phyloP scores from a whole-genome alignment of 2,888 invertebrate species.

The Oligia latruncula region DNA sequence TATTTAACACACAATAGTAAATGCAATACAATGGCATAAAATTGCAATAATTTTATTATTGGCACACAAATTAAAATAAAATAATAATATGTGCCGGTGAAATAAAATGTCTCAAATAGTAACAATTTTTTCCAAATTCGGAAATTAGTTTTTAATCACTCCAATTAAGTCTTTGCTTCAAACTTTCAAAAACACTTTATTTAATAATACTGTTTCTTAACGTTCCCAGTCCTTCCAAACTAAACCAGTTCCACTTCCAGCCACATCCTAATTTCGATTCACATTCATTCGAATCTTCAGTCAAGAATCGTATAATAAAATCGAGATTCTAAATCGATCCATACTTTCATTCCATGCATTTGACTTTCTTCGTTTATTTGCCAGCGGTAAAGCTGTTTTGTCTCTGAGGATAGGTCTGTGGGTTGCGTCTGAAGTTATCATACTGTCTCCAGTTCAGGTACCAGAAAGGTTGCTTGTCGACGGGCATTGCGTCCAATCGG shows the following conservation, averaged over 20 bases:
- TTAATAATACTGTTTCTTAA: conserved; percentile 35
- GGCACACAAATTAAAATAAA: background rate
- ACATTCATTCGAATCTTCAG: conserved; percentile 21
- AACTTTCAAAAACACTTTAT: conserved; percentile 13
- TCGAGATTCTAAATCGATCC: conserved; percentile 28
- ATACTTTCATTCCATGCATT: conserved; percentile 3
- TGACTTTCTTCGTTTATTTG: conserved; percentile 36
- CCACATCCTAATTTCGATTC: conserved; percentile 34
- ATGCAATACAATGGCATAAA: conserved; percentile 35
- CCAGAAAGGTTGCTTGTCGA: conserved; percentile 60
- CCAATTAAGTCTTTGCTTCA: background rate
- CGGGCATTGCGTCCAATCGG: conserved; percentile 50
- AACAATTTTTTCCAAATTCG: background rate
- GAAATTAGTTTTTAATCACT: background rate
- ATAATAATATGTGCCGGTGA: background rate
- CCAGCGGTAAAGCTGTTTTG: conserved; percentile 72
- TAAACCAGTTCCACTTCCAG: conserved; percentile 5
- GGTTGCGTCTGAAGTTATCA: conserved; percentile 83
- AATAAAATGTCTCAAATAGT: background rate
- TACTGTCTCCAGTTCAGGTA: conserved; percentile 62
- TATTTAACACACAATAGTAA: conserved; percentile 36
- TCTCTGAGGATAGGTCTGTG: conserved; percentile 78
- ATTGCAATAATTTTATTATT: conserved; percentile 15
- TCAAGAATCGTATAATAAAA: conserved; percentile 34
- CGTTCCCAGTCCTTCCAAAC: conserved; percentile 9